Base-by-base conservation (phyloP, 30 jellyfish, hydroid and myxozoan genomes). In the Calvadosia cruxmelitensis region DNA sequence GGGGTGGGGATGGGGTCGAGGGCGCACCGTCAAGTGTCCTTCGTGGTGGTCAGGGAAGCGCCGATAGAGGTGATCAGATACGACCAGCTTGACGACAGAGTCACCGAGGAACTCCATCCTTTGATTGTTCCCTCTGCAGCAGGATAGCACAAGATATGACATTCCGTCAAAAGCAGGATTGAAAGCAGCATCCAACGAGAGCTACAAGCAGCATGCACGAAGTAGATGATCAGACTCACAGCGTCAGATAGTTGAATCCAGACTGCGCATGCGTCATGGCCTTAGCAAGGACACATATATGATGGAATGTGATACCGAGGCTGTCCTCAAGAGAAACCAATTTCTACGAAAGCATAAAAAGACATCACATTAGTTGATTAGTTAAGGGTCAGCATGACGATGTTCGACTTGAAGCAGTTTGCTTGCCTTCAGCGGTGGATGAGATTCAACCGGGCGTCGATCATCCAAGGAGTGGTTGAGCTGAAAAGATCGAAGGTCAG, bases 91-190 rank as follows among this genome's bases (percentile, higher is more conserved):
- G 81, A 87, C 10, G 48, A 87, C 53, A 1, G 97, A 78, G 34
- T 87, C 97, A 25, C 97, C 97, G 33, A 87, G 78, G 64, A 75
- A 87, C 74, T 87, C 97, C 26, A 87, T 69, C 33, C 94, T 48
- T 53, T 87, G 79, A 57, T 81, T 82, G 75, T 75, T 76, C 50
- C 97, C 97, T 32, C 97, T 87, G 33, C 12, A 76, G 76, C 3
- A 27, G 36, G 10, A 68, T 1, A 30, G 26, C 33, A 29, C 48
- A 5, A 7, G 29, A 7, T 67, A 65, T 27, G 10, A 5, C 5
- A 24, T 3, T 5, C 15, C 24, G 67, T 20, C 10, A 65, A 15
- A 10, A 10, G 48, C 20, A 49, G 2, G 31, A 0, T n/a, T 20
- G 2, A 23, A 36, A 72, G 30, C 20, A 36, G 12, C 7, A 16